Conservation (phyloP, 2,888 invertebrate species). For the Ophion costatus region DNA sequence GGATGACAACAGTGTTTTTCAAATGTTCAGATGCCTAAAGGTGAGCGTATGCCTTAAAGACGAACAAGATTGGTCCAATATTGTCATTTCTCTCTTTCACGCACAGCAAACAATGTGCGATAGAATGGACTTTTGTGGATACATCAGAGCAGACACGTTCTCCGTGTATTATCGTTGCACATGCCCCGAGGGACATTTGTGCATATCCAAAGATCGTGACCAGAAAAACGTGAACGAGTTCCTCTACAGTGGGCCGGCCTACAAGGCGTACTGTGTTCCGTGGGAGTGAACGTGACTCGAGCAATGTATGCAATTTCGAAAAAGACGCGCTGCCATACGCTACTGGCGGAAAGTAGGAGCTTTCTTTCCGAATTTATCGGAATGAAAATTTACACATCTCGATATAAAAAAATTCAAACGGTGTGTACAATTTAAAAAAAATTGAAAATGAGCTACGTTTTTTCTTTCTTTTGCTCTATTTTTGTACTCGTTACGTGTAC, state of each 20-base stretch:
- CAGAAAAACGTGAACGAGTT: constrained; percentile 85
- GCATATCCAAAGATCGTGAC: constrained; percentile 84
- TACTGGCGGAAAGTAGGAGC: no score
- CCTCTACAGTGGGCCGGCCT: constrained; percentile 85
- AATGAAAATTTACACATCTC: no score
- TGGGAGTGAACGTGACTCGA: constrained; percentile 62
- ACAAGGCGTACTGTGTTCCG: constrained; percentile 85
- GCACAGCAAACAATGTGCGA: constrained; percentile 84
- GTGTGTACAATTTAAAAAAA: neutral
- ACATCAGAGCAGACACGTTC: constrained; percentile 86
- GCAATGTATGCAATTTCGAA: neutral
- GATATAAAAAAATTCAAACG: neutral
- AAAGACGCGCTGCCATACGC: no score
- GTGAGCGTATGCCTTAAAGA: constrained; percentile 61
- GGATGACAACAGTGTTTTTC: constrained; percentile 75
- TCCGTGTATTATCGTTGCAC: constrained; percentile 87
- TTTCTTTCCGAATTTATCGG: no score
- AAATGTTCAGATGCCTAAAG: constrained; percentile 84
- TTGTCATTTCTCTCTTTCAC: constrained; percentile 15
- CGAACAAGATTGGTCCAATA: neutral
- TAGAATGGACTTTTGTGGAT: constrained; percentile 86
- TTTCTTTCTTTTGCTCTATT: neutral
- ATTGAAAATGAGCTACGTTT: neutral
- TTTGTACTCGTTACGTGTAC: neutral
- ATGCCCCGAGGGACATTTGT: constrained; percentile 87